These are phyloP conservation scores for Pseudomyrmex dendroicus DNA, from an alignment of 1,140 invertebrate species.

Conservation along the genomic window DNA sequence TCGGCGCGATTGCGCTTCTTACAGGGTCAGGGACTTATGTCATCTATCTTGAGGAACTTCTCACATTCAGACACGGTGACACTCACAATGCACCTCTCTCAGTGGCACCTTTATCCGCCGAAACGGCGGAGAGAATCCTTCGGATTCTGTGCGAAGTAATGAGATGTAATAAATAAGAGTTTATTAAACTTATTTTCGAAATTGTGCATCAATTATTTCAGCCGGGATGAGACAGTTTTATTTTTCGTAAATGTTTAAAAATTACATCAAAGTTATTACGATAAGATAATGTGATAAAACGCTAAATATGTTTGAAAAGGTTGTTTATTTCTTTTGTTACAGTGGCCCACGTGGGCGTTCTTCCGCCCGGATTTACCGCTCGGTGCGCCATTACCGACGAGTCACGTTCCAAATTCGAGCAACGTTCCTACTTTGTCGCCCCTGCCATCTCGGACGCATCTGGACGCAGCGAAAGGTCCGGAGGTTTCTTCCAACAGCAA, in stretches of 20 bases:
- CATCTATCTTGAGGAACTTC: constrained; percentile 79
- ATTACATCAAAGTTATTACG: too few species aligned
- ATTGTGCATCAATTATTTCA: not conserved
- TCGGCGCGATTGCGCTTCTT: constrained; percentile 68
- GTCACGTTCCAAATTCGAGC: constrained; percentile 71
- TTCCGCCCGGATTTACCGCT: constrained; percentile 78
- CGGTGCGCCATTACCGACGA: constrained; percentile 58
- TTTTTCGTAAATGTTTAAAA: too few species aligned
- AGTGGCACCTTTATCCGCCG: constrained; percentile 57
- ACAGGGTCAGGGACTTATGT: constrained; percentile 73
- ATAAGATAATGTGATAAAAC: too few species aligned
- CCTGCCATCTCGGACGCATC: constrained; percentile 71
- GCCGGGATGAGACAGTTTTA: not conserved
- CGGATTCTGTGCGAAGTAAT: not conserved
- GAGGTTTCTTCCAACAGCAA: constrained; percentile 71
- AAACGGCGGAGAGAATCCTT: constrained; percentile 9
- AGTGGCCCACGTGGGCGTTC: constrained; percentile 81
- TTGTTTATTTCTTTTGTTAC: constrained; percentile 62
- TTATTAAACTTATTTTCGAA: constrained; percentile 39
- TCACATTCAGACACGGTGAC: constrained; percentile 79
- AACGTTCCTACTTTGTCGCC: constrained; percentile 67
- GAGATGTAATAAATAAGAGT: constrained; percentile 28
- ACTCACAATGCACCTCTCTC: constrained; percentile 75
- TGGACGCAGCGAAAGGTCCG: constrained; percentile 72
- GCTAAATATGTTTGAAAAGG: not conserved